Evolutionary conservation across 2,797 vertebrate species (phyloP).

Genomic region (Eidolon dupreanum): DNA sequence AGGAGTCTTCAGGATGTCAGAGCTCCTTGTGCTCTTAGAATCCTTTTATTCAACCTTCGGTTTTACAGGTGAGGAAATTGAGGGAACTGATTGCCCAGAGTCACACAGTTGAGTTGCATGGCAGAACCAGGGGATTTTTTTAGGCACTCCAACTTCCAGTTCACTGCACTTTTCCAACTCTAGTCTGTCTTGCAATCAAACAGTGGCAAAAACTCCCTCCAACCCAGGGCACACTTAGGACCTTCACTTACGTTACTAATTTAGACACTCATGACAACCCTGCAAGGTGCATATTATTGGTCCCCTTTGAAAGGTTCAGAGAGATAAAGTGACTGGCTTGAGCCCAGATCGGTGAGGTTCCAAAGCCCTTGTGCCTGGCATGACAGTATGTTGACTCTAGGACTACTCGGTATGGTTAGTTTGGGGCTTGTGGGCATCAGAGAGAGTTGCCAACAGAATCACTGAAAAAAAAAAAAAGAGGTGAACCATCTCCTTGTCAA

Average conservation of each 20-base stretch:
- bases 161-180: not conserved
- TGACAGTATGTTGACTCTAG: not conserved
- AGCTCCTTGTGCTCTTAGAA: not conserved
- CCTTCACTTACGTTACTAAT: not conserved
- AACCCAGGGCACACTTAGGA: not conserved
- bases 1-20: not conserved
- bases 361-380: not conserved
- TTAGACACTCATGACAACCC: not conserved
- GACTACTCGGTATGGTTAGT: not conserved
- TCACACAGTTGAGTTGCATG: not conserved
- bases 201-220: not conserved
- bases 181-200: not conserved
- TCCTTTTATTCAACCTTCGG: not conserved
- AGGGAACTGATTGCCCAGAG: not conserved
- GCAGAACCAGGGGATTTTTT: not conserved
- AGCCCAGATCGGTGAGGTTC: not conserved
- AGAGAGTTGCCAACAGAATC: not conserved
- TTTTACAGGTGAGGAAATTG: not conserved
- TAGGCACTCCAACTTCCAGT: not conserved
- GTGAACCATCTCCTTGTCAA: not conserved
- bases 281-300: not conserved
- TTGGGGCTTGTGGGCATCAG: not conserved
- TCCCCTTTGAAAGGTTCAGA: not conserved
- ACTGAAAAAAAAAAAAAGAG: not conserved
- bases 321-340: not conserved